These are phyloP conservation scores for Drosophila navojoa DNA, from an alignment of 1,140 invertebrate genomes.

Conservation along the genomic window DNA sequence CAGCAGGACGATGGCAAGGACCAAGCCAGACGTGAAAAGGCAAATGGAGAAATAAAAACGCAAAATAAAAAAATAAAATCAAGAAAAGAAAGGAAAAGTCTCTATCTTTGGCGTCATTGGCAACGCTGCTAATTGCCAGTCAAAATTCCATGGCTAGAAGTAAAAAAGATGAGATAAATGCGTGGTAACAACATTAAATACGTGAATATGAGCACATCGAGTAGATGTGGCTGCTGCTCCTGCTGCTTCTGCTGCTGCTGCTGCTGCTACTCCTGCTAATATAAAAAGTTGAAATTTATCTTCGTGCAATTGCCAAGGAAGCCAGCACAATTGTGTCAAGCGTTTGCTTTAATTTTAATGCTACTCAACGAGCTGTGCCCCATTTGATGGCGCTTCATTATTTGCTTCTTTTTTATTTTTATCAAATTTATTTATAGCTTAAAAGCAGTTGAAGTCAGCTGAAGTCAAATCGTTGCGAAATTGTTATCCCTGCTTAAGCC, in stretches of 20 bases:
- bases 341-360: slow-evolving; percentile 13
- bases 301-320: slow-evolving; percentile 25
- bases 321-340: not conserved
- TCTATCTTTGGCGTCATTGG: slow-evolving; percentile 48
- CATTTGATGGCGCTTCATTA: slow-evolving; percentile 1
- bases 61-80: no score
- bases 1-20: not conserved
- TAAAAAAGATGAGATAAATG: slow-evolving; percentile 77
- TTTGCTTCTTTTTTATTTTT: not conserved
- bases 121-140: slow-evolving; percentile 79
- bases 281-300: slow-evolving; percentile 38
- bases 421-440: slow-evolving; percentile 1
- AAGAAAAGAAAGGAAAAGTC: slow-evolving; percentile 28
- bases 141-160: slow-evolving; percentile 69
- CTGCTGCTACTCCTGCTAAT: not conserved
- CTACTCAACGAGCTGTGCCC: slow-evolving; percentile 13
- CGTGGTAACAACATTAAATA: slow-evolving; percentile 68
- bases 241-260: not conserved
- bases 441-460: not conserved
- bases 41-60: not conserved
- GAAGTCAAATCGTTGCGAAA: no score
- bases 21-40: slow-evolving; percentile 1
- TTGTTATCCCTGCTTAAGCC: no score
- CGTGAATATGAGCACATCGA: slow-evolving; percentile 16
- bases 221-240: not conserved